Base-by-base conservation (phyloP, 2,113 vertebrate genomes). In the Gobius niger region DNA sequence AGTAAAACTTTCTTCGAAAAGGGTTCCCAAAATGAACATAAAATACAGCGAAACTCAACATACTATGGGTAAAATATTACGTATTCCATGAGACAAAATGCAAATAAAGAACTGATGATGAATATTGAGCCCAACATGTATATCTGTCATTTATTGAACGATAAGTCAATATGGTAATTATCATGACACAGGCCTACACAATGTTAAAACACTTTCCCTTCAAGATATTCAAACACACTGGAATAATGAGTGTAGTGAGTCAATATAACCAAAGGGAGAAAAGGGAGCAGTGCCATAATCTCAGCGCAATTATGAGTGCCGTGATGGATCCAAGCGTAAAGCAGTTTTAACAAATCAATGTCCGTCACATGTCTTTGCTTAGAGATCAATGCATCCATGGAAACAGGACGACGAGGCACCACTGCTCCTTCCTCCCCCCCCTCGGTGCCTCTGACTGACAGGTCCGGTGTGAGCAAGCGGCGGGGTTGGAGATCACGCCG, bases 341-440 rank as follows among this genome's bases (percentile, higher is more conserved):
- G 71, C 59, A 46, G 63, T 7, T 51, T 49, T 68, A 61, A 53
- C 13, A 47, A 77, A 81, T 87, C 79, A 77, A 78, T 77, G 63
- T 50, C 66, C 73, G 71, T 72, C 61, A 70, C 65, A 52, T 67
- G 61, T 76, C 54, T 34, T 34, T 63, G 59, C 67, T 82, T 78
- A 47, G 1, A 75, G 77, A 82, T 85, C 81, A 78, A 70, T 78
- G 52, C 68, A 63, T 74, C 75, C 61, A 78, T 72, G 12, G 65
- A 65, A 78, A 63, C 69, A n/a, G 6, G 73, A 8, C 57, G 2
- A 9, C 61, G 59, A 47, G 24, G 24, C n/a, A 46, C 46, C n/a
- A 70, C 44, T 71, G 65, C 59, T 42, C 64, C 6, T 60, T 41
- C 47, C 63, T 62, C 54, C 56, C 24, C 47, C 63, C 66, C 51